Evolutionary conservation across 2,797 vertebrate species (phyloP), one percentile per base, ranked within the genome.

Genomic region (Tragopan temminckii): DNA sequence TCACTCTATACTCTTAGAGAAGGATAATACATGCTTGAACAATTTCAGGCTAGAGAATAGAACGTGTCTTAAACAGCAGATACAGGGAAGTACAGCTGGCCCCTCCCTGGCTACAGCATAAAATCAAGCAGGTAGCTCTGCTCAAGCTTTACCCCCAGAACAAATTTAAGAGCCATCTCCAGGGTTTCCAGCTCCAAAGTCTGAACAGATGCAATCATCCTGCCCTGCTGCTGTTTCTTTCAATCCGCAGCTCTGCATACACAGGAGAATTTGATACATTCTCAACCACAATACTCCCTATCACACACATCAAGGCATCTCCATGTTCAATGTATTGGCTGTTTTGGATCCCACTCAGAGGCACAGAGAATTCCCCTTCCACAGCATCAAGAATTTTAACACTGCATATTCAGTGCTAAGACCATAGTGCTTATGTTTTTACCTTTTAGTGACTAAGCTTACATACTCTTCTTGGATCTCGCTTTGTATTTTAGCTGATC

Each of bases 281-380:
- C 36, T 21, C 36, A 9, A 86, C 68, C 11, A 61, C 16, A 38
- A 13, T 11, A 78, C 15, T 59, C 31, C 53, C 57, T 61, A 29
- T 29, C 10, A 13, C 0, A 1, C 9, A 70, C 0, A 1, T 71
- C 36, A 66, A 36, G 72, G 90, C 90, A 96, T 90, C 94, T 93
- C 89, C 89, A 78, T 1, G 3, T 35, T 92, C 66, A 83, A 83
- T 83, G 75, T 85, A 94, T n/a, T 92, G 95, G 84, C 84, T 95
- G 86, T 64, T 95, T 74, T 53, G 57, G 64, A 85, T 80, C 19
- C 48, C 43, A 87, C 52, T 74, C 43, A 11, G 70, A 58, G 76
- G 69, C 79, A 90, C 35, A 18, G 80, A 67, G 90, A 82, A 53
- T 8, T 42, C 21, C 57, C 24, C 12, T 31, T 59, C 66, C 29